Evolutionary conservation across 2,113 vertebrate genomes (phyloP), one percentile per base, ranked within the genome.

Genomic region (Daphoenositta chrysoptera): DNA sequence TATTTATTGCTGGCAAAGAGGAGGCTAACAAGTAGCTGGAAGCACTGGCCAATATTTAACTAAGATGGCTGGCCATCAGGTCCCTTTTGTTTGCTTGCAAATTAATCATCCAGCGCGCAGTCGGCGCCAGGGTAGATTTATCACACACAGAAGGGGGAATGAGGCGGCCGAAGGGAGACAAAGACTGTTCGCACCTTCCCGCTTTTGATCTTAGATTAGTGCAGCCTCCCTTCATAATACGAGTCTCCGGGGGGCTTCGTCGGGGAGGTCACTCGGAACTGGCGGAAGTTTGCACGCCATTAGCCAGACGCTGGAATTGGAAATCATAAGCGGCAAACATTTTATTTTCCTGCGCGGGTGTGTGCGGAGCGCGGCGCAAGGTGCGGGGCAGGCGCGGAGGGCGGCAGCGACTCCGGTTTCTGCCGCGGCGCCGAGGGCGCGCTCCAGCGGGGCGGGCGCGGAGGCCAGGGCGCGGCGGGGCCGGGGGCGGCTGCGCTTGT

Each of bases 61-160:
- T 98, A 98, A 96, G 96, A 98, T 97, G 97, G 97, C 80, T 98
- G 98, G 98, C 98, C 97, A 98, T 97, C 98, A 97, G 97, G 97
- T 97, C 97, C 97, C 97, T 98, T 98, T 98, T 98, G 99, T 99
- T 99, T 99, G 98, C 98, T 98, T 97, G 99, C 97, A 99, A 99
- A 99, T 99, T 98, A 99, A 98, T 98, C 98, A 97, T 96, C 97
- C 97, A 97, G 98, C 98, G 98, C 98, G 94, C 94, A 97, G 97
- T 98, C 97, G 98, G 98, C 98, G 98, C 97, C 98, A 98, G 97
- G 96, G 97, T 96, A 97, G 97, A 97, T 98, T 98, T 98, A 98
- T 98, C 98, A 96, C 97, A 96, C 97, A 97, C 97, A 93, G 90
- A 97, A 98, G 97, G 97, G 97, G 96, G 97, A 97, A 95, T 90